Conservation (phyloP, 2,113 vertebrate genomes). For the Physeter macrocephalus region DNA sequence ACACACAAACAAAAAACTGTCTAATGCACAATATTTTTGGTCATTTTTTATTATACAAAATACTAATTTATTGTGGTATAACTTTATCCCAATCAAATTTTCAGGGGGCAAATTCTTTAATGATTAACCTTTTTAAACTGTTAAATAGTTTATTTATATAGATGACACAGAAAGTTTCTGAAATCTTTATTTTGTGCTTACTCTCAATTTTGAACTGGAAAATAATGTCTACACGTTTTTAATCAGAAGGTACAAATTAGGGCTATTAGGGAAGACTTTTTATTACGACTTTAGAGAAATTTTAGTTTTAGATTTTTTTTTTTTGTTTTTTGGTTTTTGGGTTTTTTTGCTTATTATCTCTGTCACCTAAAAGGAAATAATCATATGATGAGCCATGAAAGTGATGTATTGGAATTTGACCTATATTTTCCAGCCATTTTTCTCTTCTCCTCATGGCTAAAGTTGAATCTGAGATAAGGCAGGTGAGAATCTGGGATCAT, state of each 20-base stretch:
- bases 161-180: neutral
- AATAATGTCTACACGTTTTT: neutral
- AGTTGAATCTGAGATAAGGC: neutral
- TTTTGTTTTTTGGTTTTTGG: neutral
- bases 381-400: neutral
- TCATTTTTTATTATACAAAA: neutral
- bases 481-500: neutral
- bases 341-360: neutral
- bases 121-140: neutral
- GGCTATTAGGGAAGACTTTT: neutral
- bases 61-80: neutral
- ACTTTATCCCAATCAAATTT: neutral
- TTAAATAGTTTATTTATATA: neutral
- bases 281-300: neutral
- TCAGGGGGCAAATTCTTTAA: neutral
- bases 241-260: neutral
- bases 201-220: neutral
- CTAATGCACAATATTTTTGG: accelerated
- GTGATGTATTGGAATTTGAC: neutral
- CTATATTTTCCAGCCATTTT: neutral
- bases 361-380: neutral
- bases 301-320: neutral
- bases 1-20: neutral
- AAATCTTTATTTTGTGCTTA: neutral
- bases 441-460: neutral